Evolutionary conservation across 2,888 invertebrate genomes (phyloP).

Genomic region (Leucoptera coffeella): DNA sequence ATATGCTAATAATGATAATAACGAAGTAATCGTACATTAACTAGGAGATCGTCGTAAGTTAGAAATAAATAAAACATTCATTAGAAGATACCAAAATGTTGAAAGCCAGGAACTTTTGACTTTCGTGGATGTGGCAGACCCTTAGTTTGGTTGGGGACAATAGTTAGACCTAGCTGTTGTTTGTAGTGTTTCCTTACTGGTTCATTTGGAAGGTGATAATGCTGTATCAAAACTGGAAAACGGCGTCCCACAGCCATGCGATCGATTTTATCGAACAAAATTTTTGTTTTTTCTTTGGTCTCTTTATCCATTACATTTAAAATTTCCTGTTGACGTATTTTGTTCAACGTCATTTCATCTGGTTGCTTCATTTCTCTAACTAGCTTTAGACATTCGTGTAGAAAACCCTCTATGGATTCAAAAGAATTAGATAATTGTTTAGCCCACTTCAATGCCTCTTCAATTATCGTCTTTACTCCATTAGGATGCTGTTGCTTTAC

Average conservation of each 20-base stretch:
- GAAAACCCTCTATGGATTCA: constrained; percentile 31
- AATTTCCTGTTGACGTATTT: constrained; percentile 26
- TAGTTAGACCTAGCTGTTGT: constrained; percentile 26
- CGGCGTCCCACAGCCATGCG: constrained; percentile 27
- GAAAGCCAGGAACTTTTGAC: constrained; percentile 22
- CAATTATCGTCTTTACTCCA: constrained; percentile 34
- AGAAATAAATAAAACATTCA: too few relatives aligned
- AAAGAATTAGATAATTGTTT: constrained; percentile 32
- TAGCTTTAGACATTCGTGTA: constrained; percentile 31
- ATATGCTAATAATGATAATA: too few relatives aligned
- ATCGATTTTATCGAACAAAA: constrained; percentile 35
- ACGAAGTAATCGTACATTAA: too few relatives aligned
- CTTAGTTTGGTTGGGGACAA: constrained; percentile 25
- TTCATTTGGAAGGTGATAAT: constrained; percentile 16
- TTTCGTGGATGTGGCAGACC: constrained; percentile 21
- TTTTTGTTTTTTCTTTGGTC: constrained; percentile 22
- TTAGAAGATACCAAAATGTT: constrained; percentile 33
- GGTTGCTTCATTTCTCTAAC: constrained; percentile 20
- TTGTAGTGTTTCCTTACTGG: constrained; percentile 17
- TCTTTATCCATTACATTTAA: constrained; percentile 24
- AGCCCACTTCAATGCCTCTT: constrained; percentile 33
- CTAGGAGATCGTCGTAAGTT: too few relatives aligned
- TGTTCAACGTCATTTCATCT: constrained; percentile 31
- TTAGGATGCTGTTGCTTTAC: constrained; percentile 43
- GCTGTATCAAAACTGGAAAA: constrained; percentile 21